Evolutionary conservation across 2,888 invertebrate genomes (phyloP), one percentile per base, ranked within the genome.

Genomic region (Tiliacea citrago): DNA sequence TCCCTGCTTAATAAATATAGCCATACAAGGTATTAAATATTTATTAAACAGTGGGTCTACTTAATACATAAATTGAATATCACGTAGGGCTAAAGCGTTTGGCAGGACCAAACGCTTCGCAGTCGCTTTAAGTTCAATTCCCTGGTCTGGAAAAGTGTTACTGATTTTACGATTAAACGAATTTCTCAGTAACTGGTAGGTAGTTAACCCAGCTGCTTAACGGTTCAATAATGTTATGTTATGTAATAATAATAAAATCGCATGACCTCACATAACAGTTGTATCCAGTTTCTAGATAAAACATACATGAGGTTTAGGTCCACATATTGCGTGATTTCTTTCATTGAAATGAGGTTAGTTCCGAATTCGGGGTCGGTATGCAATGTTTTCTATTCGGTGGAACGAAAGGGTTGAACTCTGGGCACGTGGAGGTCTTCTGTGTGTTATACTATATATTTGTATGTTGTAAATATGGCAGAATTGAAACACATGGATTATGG

Each of bases 261-360:
- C 29, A 47, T 24, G 9, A 74, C 62, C n/a, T 47, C 45, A 35
- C 45, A 75, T 35, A 51, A 12, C 60, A 66, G 4, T 47, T 13
- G 18, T 47, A 29, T 47, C 21, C 45, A 63, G 45, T 63, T 63
- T 63, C 24, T 8, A 18, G 1, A 63, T 63, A 63, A 45, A 29
- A 45, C 18, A 45, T 24, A 45, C 42, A 58, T 45, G 24, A 1
- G 29, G n/a, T 42, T 39, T 58, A 39, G 73, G 73, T 78, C 79
- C 29, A 61, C 55, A 70, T 53, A 63, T 47, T 39, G 24, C 49
- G 65, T 66, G 69, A 68, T 83, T 79, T 79, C 81, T 74, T 81
- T 71, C 29, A 83, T 68, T 81, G 70, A 79, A 81, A 79, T 68
- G 35, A 57, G 74, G 79, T 55, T 74, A n/a, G 24, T 24, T 24